Base-by-base conservation (phyloP, 2,797 vertebrate genomes). In the Enteromius viviparus region DNA sequence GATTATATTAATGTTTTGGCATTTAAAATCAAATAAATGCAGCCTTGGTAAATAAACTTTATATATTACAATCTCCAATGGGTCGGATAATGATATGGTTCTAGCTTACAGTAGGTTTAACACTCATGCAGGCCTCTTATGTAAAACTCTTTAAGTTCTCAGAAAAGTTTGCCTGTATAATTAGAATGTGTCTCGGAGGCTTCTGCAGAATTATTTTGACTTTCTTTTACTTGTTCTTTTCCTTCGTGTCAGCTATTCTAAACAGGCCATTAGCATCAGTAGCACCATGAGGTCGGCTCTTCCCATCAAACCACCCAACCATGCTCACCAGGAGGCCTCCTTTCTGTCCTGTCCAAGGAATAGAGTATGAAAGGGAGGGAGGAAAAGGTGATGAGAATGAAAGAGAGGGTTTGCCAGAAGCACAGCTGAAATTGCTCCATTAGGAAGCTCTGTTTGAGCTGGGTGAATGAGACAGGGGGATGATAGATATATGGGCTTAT, bases 391-490 rank as follows among this genome's bases (percentile, higher is more conserved):
- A 74, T 37, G 65, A 64, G 47, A 76, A 89, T 62, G 91, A 90
- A 91, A 86, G 85, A 87, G 74, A 89, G 85, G 88, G 87, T 89
- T 90, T 84, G 90, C 92, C 89, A 51, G 87, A 90, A 92, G 92
- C 91, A 74, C 78, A 87, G 90, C 89, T 89, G 87, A 92, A 93
- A 94, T 93, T 92, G 91, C 84, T 92, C 91, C 84, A 93, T 94
- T 93, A 94, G 71, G 21, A 86, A 60, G 83, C 89, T 91, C 89
- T 84, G 87, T 92, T 91, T 90, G 89, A 90, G 87, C 90, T 89
- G 89, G 85, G 85, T 84, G 88, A 86, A 90, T 90, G 86, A 89
- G 88, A 88, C 84, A 58, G 58, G 53, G 78, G 32, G 29, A 74
- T 83, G 70, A 34, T 78, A 65, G 68, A 78, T 83, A n/a, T 66